Conservation (phyloP, 2,113 vertebrate genomes). For the Climacteris rufus region DNA sequence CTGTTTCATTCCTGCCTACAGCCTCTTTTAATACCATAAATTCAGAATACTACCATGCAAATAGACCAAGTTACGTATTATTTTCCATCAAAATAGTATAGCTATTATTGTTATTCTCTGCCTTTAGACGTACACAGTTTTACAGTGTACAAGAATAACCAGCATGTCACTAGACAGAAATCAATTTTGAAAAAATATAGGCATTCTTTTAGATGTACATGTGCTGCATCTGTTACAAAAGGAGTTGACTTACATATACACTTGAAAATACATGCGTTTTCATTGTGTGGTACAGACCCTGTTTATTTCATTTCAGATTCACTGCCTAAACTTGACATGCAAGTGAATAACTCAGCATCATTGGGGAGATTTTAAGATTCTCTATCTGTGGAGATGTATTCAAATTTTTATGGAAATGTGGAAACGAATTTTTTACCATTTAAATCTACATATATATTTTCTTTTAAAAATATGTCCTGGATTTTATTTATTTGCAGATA, state of each 20-base stretch:
- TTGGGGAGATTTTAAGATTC: conserved; percentile 26
- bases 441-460: background rate
- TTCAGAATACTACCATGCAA: background rate
- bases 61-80: background rate
- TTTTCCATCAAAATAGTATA: background rate
- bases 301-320: conserved; percentile 43
- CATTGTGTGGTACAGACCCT: background rate
- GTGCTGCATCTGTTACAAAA: background rate
- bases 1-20: background rate
- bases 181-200: background rate
- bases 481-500: background rate
- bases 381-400: conserved; percentile 27
- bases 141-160: background rate
- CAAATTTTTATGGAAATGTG: conserved; percentile 32
- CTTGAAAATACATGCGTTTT: conserved; percentile 34
- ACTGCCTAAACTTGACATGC: conserved; percentile 8
- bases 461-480: background rate
- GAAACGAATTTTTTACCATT: background rate
- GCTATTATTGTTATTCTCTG: background rate
- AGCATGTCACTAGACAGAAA: background rate
- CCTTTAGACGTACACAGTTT: background rate
- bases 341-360: conserved; percentile 1
- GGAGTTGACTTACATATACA: background rate
- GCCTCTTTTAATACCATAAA: background rate
- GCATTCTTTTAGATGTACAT: background rate